Percentiles rank a stretch among this genome's conserved stretches.
These are phyloP conservation scores for Petroica traversi DNA, from an alignment of 2,113 vertebrate genomes.

Conservation along the genomic window DNA sequence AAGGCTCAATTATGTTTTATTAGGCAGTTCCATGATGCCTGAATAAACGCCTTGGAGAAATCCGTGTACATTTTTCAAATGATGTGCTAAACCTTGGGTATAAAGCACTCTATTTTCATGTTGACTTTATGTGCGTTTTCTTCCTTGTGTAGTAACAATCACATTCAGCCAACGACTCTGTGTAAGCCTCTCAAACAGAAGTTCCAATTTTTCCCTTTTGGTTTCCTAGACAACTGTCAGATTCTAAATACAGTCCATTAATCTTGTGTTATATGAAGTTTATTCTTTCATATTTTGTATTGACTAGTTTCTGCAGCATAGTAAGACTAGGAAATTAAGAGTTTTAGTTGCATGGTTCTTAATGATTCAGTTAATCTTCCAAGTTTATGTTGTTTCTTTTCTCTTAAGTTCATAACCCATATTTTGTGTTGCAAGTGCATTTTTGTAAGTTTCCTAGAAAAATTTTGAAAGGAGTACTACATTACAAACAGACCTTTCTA, in stretches of 20 bases:
- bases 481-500: neutral
- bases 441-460: neutral
- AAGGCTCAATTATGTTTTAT: neutral
- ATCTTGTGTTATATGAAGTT: neutral
- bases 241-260: slow-evolving; percentile 36
- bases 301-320: neutral
- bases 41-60: neutral
- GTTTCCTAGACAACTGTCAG: slow-evolving; percentile 33
- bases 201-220: neutral
- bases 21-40: neutral
- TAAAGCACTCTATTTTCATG: neutral
- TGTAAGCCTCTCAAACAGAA: neutral
- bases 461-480: neutral
- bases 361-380: neutral
- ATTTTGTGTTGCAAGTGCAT: neutral
- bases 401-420: neutral
- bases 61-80: neutral
- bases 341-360: neutral
- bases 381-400: neutral
- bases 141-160: neutral
- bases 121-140: neutral
- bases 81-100: neutral
- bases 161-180: neutral
- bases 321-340: neutral
- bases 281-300: slow-evolving; percentile 14